Evolutionary conservation across 2,797 vertebrate species (phyloP).

Genomic region (Crypturellus tataupa): DNA sequence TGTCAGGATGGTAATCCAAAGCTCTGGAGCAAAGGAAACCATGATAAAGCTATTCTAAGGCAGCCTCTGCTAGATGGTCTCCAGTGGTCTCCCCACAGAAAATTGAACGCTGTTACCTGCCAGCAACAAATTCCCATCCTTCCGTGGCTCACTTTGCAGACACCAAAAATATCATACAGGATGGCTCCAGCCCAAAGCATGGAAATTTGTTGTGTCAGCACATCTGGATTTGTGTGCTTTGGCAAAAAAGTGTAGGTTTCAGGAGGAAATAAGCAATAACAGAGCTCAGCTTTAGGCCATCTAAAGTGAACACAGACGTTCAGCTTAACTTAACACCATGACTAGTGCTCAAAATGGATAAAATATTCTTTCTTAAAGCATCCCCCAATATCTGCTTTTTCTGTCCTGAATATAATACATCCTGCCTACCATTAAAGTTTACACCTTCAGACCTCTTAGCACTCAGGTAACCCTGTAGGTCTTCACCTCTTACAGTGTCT

Average conservation of each 20-base stretch:
- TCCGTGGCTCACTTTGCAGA: neutral
- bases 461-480: neutral
- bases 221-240: neutral
- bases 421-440: neutral
- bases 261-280: neutral
- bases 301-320: neutral
- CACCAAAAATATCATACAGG: neutral
- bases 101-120: neutral
- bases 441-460: neutral
- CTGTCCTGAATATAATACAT: neutral
- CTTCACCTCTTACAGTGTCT: neutral
- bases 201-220: constrained; percentile 5
- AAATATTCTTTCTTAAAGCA: neutral
- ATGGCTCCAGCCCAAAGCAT: neutral
- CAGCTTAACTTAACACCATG: neutral
- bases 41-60: neutral
- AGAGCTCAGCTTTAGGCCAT: neutral
- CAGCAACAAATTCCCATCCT: neutral
- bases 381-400: accelerated
- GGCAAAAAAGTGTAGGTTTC: constrained; percentile 8
- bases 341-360: neutral
- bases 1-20: neutral
- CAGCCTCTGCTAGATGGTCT: neutral
- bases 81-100: neutral
- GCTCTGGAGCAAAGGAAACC: neutral